Evolutionary conservation across 2,113 vertebrate species (phyloP).

Genomic region (Sylvicapra grimmia): DNA sequence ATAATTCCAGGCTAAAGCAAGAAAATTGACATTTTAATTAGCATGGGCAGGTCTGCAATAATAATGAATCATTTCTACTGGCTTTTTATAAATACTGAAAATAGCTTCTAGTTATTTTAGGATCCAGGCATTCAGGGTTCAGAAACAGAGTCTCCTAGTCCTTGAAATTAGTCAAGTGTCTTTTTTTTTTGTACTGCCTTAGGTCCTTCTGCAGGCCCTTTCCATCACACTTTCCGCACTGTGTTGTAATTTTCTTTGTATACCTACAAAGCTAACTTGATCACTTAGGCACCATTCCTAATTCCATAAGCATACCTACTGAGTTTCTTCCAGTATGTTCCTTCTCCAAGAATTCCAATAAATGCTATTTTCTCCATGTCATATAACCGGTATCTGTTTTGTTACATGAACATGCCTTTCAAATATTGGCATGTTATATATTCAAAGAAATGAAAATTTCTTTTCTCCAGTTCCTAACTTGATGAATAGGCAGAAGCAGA

Average conservation of each 20-base stretch:
- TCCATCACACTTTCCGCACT: not conserved
- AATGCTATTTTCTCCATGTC: not conserved
- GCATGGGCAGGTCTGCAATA: not conserved
- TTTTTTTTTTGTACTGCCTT: not conserved
- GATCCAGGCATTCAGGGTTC: not conserved
- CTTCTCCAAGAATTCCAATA: not conserved
- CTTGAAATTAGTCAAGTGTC: not conserved
- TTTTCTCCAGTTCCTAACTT: not conserved
- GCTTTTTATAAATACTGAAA: conserved; percentile 2
- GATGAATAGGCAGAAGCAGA: not conserved
- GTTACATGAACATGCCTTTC: not conserved
- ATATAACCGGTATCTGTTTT: not conserved
- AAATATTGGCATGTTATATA: not conserved
- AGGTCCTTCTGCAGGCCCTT: not conserved
- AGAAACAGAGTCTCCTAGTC: not conserved
- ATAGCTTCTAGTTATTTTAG: not conserved
- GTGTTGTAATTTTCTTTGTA: not conserved
- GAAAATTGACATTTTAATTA: conserved; percentile 33
- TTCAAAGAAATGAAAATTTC: not conserved
- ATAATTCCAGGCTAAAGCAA: conserved; percentile 31
- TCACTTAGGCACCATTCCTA: not conserved
- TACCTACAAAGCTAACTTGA: not conserved
- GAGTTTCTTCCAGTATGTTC: not conserved
- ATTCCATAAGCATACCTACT: not conserved
- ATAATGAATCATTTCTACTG: not conserved